phyloP scores from a whole-genome alignment of 2,797 vertebrate species.

The Eleutherodactylus coqui region DNA sequence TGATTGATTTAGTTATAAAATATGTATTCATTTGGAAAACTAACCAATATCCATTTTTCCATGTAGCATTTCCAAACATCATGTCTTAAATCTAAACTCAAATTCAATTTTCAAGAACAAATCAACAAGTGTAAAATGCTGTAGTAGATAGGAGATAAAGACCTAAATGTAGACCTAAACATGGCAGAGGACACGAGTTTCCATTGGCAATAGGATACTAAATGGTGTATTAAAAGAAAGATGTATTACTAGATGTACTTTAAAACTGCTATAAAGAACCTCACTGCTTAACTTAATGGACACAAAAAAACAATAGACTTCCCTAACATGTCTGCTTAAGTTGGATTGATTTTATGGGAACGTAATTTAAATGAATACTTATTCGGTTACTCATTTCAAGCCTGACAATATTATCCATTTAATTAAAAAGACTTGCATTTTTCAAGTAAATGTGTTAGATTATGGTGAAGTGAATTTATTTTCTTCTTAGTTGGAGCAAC shows the following conservation, averaged over 20 bases:
- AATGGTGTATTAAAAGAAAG: conserved; percentile 21
- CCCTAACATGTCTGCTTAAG: conserved; percentile 54
- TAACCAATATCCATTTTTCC: not conserved
- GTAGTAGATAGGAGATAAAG: not conserved
- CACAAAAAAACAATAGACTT: conserved; percentile 54
- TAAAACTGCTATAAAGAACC: conserved; percentile 36
- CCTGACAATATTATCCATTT: conserved; percentile 42
- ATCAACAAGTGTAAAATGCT: not conserved
- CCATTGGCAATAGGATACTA: conserved; percentile 13
- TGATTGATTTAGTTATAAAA: not conserved
- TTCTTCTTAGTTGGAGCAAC: not conserved
- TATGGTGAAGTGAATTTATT: not conserved
- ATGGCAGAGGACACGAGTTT: not conserved
- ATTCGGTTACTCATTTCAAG: conserved; percentile 48
- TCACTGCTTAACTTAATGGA: conserved; percentile 49
- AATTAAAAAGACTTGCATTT: conserved; percentile 35
- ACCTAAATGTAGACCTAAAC: not conserved
- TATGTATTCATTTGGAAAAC: not conserved
- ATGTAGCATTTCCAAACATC: not conserved
- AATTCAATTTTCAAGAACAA: not conserved
- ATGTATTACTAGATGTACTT: conserved; percentile 47
- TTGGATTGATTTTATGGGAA: conserved; percentile 55
- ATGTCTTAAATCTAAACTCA: not conserved
- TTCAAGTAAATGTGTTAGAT: conserved; percentile 17
- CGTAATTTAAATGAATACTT: conserved; percentile 48